Evolutionary conservation across 2,113 vertebrate genomes (phyloP).

Genomic region (Onychostruthus taczanowskii): DNA sequence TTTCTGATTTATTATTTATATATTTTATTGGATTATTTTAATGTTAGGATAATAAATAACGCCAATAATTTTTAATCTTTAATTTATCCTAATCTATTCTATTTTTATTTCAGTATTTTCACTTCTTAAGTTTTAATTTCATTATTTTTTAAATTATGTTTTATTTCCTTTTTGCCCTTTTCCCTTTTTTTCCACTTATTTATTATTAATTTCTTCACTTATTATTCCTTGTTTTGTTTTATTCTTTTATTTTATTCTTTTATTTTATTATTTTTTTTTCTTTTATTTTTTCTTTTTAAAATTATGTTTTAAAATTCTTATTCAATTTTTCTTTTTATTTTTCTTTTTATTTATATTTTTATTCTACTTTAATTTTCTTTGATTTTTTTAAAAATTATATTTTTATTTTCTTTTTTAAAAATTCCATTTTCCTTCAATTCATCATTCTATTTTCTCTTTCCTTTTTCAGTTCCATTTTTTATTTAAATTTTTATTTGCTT

Average conservation of each 20-base stretch:
- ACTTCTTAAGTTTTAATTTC: not conserved
- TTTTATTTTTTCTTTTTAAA: too few relatives aligned
- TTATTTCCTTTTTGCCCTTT: not conserved
- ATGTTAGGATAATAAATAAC: not conserved
- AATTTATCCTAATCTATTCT: not conserved
- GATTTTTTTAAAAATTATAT: not conserved
- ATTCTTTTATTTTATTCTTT: not conserved
- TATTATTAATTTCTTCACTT: not conserved
- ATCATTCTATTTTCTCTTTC: not conserved
- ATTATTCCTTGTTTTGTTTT: not conserved
- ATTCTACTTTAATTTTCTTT: not conserved
- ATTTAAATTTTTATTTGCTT: not conserved
- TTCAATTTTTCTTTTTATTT: too few relatives aligned
- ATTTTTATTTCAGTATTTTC: not conserved
- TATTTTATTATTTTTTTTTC: too few relatives aligned
- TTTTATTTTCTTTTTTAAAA: not conserved
- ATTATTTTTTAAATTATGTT: not conserved
- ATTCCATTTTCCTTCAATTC: not conserved
- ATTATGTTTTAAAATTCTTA: not conserved
- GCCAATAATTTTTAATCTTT: not conserved
- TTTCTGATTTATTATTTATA: not conserved
- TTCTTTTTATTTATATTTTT: not conserved
- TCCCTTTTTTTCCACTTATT: not conserved
- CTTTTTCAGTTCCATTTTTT: fast-evolving
- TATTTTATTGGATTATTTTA: not conserved